phyloP scores from a whole-genome alignment of 2,797 vertebrate genomes.

The Gephyroberyx darwinii region DNA sequence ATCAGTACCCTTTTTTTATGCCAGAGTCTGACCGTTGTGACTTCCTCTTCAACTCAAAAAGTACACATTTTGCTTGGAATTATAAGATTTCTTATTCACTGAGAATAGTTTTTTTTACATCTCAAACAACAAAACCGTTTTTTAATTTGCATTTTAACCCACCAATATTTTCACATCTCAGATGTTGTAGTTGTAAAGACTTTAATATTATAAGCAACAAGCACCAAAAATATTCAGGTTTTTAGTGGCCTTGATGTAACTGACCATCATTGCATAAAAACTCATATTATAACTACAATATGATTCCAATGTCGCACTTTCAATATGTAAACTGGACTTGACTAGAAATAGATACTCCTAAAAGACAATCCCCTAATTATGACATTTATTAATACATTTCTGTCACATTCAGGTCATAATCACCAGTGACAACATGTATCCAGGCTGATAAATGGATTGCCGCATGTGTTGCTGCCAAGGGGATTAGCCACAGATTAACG shows the following conservation, averaged over 20 bases:
- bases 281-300: no score
- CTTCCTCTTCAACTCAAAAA: no score
- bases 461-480: slow-evolving; percentile 25
- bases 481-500: slow-evolving; percentile 49
- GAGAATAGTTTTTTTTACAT: no score
- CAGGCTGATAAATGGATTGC: slow-evolving; percentile 36
- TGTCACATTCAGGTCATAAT: slow-evolving; percentile 7
- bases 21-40: no score
- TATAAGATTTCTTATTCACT: no score
- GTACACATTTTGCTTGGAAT: no score
- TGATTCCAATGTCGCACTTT: not conserved
- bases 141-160: no score
- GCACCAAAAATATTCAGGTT: not conserved
- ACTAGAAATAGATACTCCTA: not conserved
- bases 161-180: no score
- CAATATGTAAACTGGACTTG: not conserved
- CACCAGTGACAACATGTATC: slow-evolving; percentile 8
- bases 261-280: slow-evolving; percentile 34
- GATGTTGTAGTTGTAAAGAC: no score
- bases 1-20: no score
- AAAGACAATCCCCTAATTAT: not conserved
- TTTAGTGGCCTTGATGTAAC: slow-evolving; percentile 38
- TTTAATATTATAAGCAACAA: not conserved
- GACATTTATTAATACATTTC: slow-evolving; percentile 6
- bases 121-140: no score